A percentile compares a stretch with the other conserved stretches of the same genome.
phyloP scores from a whole-genome alignment of 2,113 vertebrate species.

The Dasyornis broadbenti region DNA sequence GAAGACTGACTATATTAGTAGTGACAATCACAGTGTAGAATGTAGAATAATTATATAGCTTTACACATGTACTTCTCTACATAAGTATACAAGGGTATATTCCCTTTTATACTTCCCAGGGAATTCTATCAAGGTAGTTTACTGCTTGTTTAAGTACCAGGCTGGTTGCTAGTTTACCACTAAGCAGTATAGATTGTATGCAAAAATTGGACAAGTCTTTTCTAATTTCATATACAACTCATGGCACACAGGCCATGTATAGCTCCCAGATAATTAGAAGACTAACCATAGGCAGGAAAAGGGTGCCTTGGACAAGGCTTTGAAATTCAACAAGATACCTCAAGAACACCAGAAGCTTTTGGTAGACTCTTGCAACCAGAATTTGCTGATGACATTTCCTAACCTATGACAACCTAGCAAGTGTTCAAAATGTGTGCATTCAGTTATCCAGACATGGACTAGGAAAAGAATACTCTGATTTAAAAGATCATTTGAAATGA shows the following conservation, averaged over 20 bases:
- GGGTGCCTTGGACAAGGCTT: neutral
- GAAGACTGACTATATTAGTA: neutral
- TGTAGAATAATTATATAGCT: neutral
- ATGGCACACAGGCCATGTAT: neutral
- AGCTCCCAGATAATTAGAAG: neutral
- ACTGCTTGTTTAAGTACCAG: neutral
- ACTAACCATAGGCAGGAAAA: neutral
- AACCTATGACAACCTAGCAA: neutral
- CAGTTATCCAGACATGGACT: neutral
- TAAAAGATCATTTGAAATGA: neutral
- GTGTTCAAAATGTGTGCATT: neutral
- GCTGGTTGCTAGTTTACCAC: neutral
- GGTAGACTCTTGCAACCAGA: neutral
- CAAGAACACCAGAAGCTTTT: neutral
- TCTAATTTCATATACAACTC: neutral
- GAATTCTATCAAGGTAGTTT: neutral
- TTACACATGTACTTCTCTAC: neutral
- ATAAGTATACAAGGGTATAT: no score
- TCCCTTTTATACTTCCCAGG: neutral
- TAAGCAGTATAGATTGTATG: neutral
- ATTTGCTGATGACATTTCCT: neutral
- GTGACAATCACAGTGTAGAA: neutral
- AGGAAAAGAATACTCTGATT: neutral
- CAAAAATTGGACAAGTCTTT: neutral
- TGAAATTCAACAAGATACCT: neutral